Percentiles rank a stretch among this genome's conserved stretches.
Conservation (phyloP, 92 coral and sea anemone genomes). For the Porites evermanni region DNA sequence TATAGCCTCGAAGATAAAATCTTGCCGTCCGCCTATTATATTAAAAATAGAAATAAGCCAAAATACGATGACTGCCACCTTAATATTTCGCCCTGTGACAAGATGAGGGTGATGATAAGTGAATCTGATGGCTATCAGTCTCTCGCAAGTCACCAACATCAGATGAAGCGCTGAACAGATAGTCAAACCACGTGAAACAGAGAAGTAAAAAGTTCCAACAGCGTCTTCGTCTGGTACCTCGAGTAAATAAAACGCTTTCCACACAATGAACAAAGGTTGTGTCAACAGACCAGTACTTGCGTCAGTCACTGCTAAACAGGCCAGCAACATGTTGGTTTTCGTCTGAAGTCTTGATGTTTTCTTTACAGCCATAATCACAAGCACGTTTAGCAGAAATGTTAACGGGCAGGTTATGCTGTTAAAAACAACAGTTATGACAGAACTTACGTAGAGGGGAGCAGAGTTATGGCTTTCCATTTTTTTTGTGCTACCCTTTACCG, state of each 20-base stretch:
- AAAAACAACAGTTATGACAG: neutral
- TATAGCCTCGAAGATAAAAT: neutral
- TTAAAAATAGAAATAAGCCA: neutral
- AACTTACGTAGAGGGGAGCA: neutral
- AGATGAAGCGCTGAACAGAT: neutral
- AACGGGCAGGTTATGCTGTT: conserved; percentile 16
- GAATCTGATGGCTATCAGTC: neutral
- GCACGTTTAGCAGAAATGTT: conserved; percentile 4
- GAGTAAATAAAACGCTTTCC: neutral
- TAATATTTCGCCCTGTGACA: neutral
- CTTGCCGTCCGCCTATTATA: neutral
- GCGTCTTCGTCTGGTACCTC: neutral
- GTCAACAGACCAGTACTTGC: neutral
- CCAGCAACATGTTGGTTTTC: conserved; percentile 18
- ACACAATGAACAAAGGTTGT: neutral
- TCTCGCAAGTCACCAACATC: neutral
- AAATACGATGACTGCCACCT: neutral
- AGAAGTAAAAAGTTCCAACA: neutral
- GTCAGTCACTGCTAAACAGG: conserved; percentile 25
- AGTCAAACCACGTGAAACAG: neutral
- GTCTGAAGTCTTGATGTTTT: conserved; percentile 14
- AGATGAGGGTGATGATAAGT: neutral
- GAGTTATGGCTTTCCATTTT: too few relatives aligned
- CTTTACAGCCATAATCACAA: conserved; percentile 19
- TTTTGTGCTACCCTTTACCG: too few relatives aligned